phyloP scores from a whole-genome alignment of 2,797 vertebrate genomes.

The Pseudochirops cupreus region DNA sequence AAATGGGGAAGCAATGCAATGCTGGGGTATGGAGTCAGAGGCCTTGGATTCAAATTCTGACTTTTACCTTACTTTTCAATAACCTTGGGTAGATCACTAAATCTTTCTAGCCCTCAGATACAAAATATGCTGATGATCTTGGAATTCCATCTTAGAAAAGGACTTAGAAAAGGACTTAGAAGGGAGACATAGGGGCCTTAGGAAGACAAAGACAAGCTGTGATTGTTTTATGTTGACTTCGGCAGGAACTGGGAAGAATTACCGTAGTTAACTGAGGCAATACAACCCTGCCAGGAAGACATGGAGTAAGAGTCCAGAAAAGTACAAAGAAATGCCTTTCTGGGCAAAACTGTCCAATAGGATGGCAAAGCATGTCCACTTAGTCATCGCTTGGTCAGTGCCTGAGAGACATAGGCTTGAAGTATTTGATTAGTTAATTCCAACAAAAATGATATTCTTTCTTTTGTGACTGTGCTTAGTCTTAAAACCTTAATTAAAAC shows the following conservation, averaged over 20 bases:
- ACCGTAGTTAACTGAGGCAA: background rate
- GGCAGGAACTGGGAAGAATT: background rate
- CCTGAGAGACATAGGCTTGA: background rate
- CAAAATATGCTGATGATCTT: background rate
- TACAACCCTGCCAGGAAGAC: background rate
- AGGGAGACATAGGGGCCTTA: background rate
- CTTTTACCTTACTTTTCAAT: background rate
- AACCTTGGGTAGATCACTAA: too few species aligned
- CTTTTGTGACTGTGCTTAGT: background rate
- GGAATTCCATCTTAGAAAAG: background rate
- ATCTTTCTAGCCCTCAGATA: background rate
- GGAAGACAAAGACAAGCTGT: background rate
- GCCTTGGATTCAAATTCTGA: background rate
- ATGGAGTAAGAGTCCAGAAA: background rate
- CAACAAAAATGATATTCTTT: background rate
- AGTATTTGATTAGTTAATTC: background rate
- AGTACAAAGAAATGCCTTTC: background rate
- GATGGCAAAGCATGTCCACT: background rate
- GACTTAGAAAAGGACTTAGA: too few species aligned
- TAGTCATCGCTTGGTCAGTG: background rate
- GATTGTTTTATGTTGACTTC: background rate
- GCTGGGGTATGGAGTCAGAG: background rate
- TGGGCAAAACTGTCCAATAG: background rate
- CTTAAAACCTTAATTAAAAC: background rate
- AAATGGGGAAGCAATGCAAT: background rate